These are phyloP conservation scores for Thryonomys swinderianus DNA, from an alignment of 2,113 vertebrate species.

Conservation along the genomic window DNA sequence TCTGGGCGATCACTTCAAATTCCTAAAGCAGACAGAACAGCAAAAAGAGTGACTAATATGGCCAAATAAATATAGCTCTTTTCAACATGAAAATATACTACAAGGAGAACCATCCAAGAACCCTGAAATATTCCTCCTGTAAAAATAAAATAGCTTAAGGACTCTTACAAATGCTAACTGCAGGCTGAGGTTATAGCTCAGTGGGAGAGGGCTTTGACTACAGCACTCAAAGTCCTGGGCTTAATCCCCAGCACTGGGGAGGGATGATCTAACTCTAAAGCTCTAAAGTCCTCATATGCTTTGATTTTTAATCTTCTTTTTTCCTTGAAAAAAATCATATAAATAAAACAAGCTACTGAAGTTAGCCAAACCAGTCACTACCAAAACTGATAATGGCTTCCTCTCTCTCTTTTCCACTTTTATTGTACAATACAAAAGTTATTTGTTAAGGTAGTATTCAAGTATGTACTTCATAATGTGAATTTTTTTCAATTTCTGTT, in stretches of 20 bases:
- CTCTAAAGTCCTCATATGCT: not conserved
- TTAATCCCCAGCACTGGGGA: not conserved
- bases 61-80: not conserved
- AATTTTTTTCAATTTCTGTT: not conserved
- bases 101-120: not conserved
- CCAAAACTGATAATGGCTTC: not conserved
- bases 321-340: not conserved
- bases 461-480: slow-evolving; percentile 1
- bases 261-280: not conserved
- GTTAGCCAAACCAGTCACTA: not conserved
- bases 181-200: not conserved
- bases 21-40: slow-evolving; percentile 87
- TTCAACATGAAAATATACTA: not conserved
- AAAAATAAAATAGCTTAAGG: not conserved
- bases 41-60: slow-evolving; percentile 57
- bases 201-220: not conserved
- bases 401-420: slow-evolving; percentile 3
- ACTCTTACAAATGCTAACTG: not conserved
- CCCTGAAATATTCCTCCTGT: not conserved
- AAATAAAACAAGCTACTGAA: not conserved
- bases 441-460: not conserved
- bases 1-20: slow-evolving; percentile 97
- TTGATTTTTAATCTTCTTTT: not conserved
- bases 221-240: not conserved
- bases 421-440: not conserved